A percentile compares a stretch with the other conserved stretches of the same genome.
Conservation (phyloP, 2,113 vertebrate genomes). For the Phalacrocorax carbo region DNA sequence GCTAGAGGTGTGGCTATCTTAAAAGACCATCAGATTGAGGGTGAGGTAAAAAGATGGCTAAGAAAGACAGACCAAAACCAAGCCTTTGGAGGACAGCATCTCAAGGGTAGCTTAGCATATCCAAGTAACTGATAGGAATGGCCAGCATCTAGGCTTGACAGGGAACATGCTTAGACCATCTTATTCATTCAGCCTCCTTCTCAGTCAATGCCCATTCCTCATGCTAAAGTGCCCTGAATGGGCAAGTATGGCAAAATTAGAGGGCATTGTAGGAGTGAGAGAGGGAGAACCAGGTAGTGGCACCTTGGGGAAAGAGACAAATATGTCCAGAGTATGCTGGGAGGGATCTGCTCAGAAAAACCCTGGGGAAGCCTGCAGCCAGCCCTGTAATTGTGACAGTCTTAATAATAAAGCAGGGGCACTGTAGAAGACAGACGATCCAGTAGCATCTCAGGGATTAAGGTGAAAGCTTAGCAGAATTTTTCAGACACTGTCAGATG, state of each 20-base stretch:
- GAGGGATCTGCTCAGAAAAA: neutral
- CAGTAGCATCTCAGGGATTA: conserved; percentile 25
- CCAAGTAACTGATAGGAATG: neutral
- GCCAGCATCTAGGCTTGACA: neutral
- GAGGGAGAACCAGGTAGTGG: neutral
- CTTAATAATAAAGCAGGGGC: conserved; percentile 22
- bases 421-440: neutral
- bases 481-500: conserved; percentile 16
- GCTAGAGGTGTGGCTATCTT: neutral
- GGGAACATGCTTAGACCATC: neutral
- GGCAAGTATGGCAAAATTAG: neutral
- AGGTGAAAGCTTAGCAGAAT: conserved; percentile 20
- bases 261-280: neutral
- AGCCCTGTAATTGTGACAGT: neutral
- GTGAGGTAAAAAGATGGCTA: neutral
- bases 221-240: neutral
- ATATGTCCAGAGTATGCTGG: neutral
- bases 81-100: neutral
- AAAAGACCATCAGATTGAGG: neutral
- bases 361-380: neutral
- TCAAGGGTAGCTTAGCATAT: neutral
- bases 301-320: neutral
- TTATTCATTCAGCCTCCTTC: neutral
- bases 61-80: neutral
- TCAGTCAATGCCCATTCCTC: neutral